Evolutionary conservation across 2,113 vertebrate species (phyloP), one percentile per base, ranked within the genome.

Genomic region (Callipepla californica): DNA sequence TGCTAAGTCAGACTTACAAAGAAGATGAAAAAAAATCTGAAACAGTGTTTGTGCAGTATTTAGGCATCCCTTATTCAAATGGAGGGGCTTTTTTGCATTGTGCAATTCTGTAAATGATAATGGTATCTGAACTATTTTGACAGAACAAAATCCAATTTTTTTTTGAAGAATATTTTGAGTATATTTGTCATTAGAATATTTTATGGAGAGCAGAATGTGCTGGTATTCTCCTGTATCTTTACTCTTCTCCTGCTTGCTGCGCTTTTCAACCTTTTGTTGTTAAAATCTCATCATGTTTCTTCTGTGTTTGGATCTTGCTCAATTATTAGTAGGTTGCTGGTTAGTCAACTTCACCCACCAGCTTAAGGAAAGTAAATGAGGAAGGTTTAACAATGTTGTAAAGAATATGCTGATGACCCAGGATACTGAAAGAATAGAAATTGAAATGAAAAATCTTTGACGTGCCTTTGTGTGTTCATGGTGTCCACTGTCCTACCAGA

Each of bases 401-500:
- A 65, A 44, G 28, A 65, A 8, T 84, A 59, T 34, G 4, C 13
- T 51, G 26, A 67, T 78, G 68, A 86, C 14, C 3, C 4, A 72
- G 47, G 36, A 13, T 25, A n/a, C 25, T 32, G 20, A 30, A 74
- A 63, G 14, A 42, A 4, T 7, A 25, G 18, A 80, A 69, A 3
- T 48, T 34, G 30, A 76, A 87, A 58, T 66, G 0, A 34, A 85
- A 82, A 57, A 77, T 32, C 15, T n/a, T 73, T 5, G 3, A 1
- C 5, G 5, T 59, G 91, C 25, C 15, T 55, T 87, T 87, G 34
- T 38, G 12, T 7, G 2, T 53, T 11, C 1, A 3, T 8, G 7
- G 70, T 26, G 11, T 11, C 6, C 20, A 11, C 9, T 1, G 4
- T 62, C 19, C 32, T 85, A 3, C 15, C 20, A 32, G 0, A 61